Evolutionary conservation across 2,888 invertebrate genomes (phyloP), one percentile per base, ranked within the genome.

Genomic region (Pandemis heparana): DNA sequence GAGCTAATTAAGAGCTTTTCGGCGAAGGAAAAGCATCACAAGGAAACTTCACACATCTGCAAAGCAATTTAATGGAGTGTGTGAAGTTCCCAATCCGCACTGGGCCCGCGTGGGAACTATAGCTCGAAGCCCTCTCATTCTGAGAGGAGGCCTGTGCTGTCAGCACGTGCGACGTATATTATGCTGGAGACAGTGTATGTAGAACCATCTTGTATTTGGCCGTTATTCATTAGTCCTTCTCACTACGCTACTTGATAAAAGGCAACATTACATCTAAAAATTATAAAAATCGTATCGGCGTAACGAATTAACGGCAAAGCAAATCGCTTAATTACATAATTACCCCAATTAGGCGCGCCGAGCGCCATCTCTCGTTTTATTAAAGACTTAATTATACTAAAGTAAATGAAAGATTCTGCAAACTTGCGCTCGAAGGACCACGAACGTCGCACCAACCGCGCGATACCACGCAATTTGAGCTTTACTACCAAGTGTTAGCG

Each of bases 241-340:
- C 23, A 32, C 23, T 4, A 32, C 23, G 23, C 23, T 32, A 5
- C 48, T 48, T n/a, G 4, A 12, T 56, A 56, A 56, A 56, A 23
- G 23, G 18, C 18, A 14, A 9, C 14, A 10, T 5, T 7, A 14
- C 39, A 12, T 6, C 8, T n/a, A n/a, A n/a, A 32, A 72, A 67
- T 62, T 68, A 72, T 71, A 70, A 70, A 63, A 72, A 75, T 65
- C 53, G 60, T 61, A 46, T 61, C 74, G 60, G 66, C 72, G 67
- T 69, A 74, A 70, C 68, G 64, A 74, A 71, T 74, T 75, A 75
- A 70, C 70, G 78, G 78, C 78, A 78, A 77, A 75, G 75, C 78
- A 82, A 85, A 85, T 83, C 81, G 77, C 79, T 76, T 86, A 86
- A 87, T 87, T 83, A 82, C 81, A 79, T 85, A 86, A 87, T 86